phyloP scores from a whole-genome alignment of 2,888 invertebrate species.

The Spodoptera littoralis region DNA sequence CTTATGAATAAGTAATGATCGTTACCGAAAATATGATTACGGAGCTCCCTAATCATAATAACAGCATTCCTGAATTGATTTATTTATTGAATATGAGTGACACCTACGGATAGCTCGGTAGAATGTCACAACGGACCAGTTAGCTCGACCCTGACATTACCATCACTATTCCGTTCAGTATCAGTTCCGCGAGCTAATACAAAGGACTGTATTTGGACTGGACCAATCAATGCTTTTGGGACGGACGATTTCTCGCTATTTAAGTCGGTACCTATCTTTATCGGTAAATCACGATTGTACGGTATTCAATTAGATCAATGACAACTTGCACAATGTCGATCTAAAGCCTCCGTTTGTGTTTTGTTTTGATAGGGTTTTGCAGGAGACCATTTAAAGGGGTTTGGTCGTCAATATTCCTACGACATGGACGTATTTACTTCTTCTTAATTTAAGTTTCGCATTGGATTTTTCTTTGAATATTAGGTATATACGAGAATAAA shows the following conservation, averaged over 20 bases:
- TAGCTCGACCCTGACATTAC: slow-evolving; percentile 76
- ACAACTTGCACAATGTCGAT: too few relatives aligned
- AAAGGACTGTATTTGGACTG: slow-evolving; percentile 36
- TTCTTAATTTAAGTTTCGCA: too few relatives aligned
- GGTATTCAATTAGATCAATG: too few relatives aligned
- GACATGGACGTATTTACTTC: too few relatives aligned
- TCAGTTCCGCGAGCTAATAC: slow-evolving; percentile 70
- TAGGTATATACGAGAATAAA: too few relatives aligned
- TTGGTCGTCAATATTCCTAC: too few relatives aligned
- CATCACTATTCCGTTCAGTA: slow-evolving; percentile 43
- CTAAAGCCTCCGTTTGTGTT: too few relatives aligned
- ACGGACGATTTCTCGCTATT: slow-evolving; percentile 7
- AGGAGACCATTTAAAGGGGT: too few relatives aligned
- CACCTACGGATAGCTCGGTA: slow-evolving; percentile 56
- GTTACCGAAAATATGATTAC: slow-evolving; percentile 4
- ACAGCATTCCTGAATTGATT: slow-evolving; percentile 62
- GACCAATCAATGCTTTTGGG: slow-evolving; percentile 11
- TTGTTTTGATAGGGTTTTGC: too few relatives aligned
- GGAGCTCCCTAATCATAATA: slow-evolving; percentile 59
- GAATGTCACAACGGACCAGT: slow-evolving; percentile 75
- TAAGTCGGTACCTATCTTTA: slow-evolving; percentile 1
- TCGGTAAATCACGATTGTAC: slow-evolving; percentile 23
- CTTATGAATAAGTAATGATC: neutral
- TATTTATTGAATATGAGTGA: slow-evolving; percentile 59
- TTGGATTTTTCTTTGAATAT: too few relatives aligned